These are phyloP conservation scores for Pseudomyrmex concolor DNA, from an alignment of 1,140 invertebrate species.

Conservation along the genomic window DNA sequence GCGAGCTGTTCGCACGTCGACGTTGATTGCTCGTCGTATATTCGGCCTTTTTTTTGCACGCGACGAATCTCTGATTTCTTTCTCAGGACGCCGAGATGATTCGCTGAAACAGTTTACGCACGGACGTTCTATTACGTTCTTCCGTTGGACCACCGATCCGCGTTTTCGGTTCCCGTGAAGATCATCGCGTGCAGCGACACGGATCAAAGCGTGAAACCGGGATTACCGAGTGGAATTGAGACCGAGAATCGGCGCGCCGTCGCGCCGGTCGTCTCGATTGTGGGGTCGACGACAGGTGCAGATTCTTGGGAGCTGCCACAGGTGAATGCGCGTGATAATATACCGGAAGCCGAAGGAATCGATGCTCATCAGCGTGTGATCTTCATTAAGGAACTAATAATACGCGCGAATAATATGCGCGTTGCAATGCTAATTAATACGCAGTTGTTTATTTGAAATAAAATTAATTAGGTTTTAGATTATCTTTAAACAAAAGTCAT, in stretches of 20 bases:
- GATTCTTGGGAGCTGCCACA: slow-evolving; percentile 38
- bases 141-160: slow-evolving; percentile 19
- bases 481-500: too few relatives aligned
- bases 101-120: slow-evolving; percentile 38
- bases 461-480: not conserved
- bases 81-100: not conserved
- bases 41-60: not conserved
- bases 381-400: slow-evolving; percentile 45
- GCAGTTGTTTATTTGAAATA: too few relatives aligned
- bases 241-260: not conserved
- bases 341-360: slow-evolving; percentile 38
- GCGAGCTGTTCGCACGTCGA: not conserved
- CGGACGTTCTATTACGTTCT: slow-evolving; percentile 50
- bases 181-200: slow-evolving; percentile 49
- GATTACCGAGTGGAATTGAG: slow-evolving; percentile 41
- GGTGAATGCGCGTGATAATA: slow-evolving; percentile 50
- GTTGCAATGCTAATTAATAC: slow-evolving; percentile 10
- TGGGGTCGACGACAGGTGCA: slow-evolving; percentile 36
- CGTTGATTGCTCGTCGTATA: not conserved
- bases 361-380: slow-evolving; percentile 12
- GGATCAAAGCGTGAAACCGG: slow-evolving; percentile 54
- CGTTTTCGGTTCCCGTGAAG: slow-evolving; percentile 42
- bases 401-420: not conserved
- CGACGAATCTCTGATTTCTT: slow-evolving; percentile 7
- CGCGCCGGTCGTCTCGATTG: slow-evolving; percentile 4